Evolutionary conservation across 2,113 vertebrate species (phyloP), one percentile per base, ranked within the genome.

Genomic region (Coracopsis vasa): DNA sequence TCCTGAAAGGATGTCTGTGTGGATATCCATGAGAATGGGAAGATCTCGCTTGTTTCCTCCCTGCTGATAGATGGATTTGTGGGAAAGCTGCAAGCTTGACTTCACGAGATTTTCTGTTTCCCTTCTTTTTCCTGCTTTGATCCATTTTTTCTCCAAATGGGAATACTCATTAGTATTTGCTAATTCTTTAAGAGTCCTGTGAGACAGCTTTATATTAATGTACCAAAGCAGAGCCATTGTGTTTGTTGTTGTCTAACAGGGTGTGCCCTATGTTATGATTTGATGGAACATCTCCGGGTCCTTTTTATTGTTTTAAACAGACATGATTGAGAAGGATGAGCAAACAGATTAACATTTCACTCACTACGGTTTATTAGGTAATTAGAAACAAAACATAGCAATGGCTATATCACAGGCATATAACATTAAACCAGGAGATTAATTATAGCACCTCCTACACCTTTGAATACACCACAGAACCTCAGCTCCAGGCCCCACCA

Each of bases 281-380:
- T 62, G 66, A 50, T 14, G 21, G 41, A 66, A 83, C 14, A 70
- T 18, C 8, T 61, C 81, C 0, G 0, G 16, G 25, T 33, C 16
- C 48, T 27, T 7, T 33, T 35, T 51, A 24, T 53, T 44, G 54
- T 61, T 42, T 50, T 9, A 45, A 91, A 42, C 16, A 60, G n/a
- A 28, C 35, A 9, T 72, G 85, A 42, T 18, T 82, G 53, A 75
- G 50, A 91, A 83, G 42, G 33, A 95, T 60, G 27, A 94, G 80
- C 23, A 62, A 90, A 80, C 37, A 80, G 15, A 58, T 50, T 23
- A 31, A 41, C 39, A 3, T 48, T 77, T 80, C 88, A 94, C 11
- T 48, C 16, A 10, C 8, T 62, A 39, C 4, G 18, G 10, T 95
- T 96, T 97, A 95, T 96, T 94, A 80, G 1, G 16, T 71, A 88